A percentile compares a stretch with the other conserved stretches of the same genome.
Conservation (phyloP, 1,140 invertebrate species). For the Drosophila pachea region DNA sequence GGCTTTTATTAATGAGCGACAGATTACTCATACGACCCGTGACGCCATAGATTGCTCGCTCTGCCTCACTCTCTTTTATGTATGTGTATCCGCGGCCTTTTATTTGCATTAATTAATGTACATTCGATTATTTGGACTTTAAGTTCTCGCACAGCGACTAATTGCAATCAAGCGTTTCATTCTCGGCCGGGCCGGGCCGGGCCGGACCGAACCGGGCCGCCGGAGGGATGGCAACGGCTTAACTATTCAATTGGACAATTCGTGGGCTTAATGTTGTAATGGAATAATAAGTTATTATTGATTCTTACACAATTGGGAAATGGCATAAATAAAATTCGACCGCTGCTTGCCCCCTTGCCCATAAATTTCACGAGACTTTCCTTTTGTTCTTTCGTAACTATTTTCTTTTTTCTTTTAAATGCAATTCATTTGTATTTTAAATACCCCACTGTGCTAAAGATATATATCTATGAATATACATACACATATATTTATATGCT, state of each 20-base stretch:
- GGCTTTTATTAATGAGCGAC: constrained; percentile 36
- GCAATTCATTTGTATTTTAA: constrained; percentile 69
- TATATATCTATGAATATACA: constrained; percentile 1
- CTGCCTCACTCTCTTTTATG: neutral
- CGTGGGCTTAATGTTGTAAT: constrained; percentile 29
- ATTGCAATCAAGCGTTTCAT: constrained; percentile 60
- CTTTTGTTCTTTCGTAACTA: constrained; percentile 41
- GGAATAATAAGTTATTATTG: neutral
- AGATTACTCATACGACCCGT: constrained; percentile 27
- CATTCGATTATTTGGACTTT: constrained; percentile 49
- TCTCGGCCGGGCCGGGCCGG: neutral
- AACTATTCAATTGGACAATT: constrained; percentile 49
- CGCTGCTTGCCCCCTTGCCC: constrained; percentile 23
- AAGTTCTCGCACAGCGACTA: constrained; percentile 35
- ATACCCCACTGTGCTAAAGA: constrained; percentile 42
- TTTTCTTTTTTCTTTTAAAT: constrained; percentile 47
- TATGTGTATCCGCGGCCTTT: constrained; percentile 1
- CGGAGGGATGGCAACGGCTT: too few relatives aligned
- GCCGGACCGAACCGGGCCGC: too few relatives aligned
- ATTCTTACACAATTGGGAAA: constrained; percentile 51
- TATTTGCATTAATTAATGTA: constrained; percentile 44
- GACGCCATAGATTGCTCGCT: constrained; percentile 9
- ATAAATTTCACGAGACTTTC: constrained; percentile 18
- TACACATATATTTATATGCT: neutral
- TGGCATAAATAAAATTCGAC: constrained; percentile 57